Evolutionary conservation across 2,113 vertebrate species (phyloP), one percentile per base, ranked within the genome.

Genomic region (Ariopsis seemanni): DNA sequence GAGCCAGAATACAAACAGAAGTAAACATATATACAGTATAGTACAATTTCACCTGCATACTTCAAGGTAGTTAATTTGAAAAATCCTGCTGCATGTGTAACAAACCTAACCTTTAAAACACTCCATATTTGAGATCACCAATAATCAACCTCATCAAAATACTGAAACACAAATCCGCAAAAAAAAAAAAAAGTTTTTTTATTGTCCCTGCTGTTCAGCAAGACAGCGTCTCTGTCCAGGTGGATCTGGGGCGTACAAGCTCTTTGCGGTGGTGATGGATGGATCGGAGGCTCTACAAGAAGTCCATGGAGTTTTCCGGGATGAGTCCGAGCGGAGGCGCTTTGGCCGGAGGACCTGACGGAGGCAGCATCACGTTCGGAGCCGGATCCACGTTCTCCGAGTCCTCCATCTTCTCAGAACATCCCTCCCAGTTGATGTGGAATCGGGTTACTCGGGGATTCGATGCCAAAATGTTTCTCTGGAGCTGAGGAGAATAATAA

Each of bases 281-380:
- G 74, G n/a, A 52, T 62, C 10, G 34, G 27, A 79, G 82, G 80
- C 85, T 88, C 84, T 94, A 94, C 92, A 98, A 94, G 92, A 96
- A 98, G 94, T 98, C 97, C 97, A 98, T 98, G 27, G 97, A 97
- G 91, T 97, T 98, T 86, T 98, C 97, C 0, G 97, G 96, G 67
- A 97, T 93, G 71, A 97, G 86, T 18, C 95, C 93, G 2, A 97
- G 90, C 22, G 96, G 93, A n/a, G 94, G 94, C 34, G 93, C 93
- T 91, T 97, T 98, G 60, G 95, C 91, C 0, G 95, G 95, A 3
- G 95, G 91, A 92, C 95, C 97, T 84, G 93, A 94, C 7, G 97
- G 93, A 6, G 97, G 94, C n/a, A 96, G 93, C 93, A 96, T 93
- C 22, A 95, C 91, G 89, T 95, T 96, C 78, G 95, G 93, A 8